Conservation (phyloP, 1,140 invertebrate species). For the Schlechtendalia chinensis region DNA sequence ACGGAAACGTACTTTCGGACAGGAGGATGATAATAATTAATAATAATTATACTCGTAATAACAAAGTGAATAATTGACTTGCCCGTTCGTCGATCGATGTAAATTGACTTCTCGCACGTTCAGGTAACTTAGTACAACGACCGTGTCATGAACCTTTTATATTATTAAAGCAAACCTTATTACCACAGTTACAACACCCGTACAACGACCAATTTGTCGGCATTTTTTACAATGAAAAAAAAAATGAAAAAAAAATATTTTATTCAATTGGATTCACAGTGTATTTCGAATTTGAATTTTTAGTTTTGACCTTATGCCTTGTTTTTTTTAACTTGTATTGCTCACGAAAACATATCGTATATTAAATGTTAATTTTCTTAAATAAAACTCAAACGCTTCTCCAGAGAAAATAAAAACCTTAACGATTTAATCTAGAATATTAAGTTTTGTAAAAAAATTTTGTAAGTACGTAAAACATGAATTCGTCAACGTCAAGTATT, state of each 20-base stretch:
- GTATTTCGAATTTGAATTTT: background rate
- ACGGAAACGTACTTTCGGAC: background rate
- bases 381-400: too few species aligned
- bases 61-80: slow-evolving; percentile 34
- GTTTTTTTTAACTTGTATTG: too few species aligned
- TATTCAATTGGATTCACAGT: background rate
- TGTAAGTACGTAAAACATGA: too few species aligned
- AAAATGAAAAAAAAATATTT: background rate
- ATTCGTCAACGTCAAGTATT: too few species aligned
- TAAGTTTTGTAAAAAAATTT: too few species aligned
- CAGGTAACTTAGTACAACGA: slow-evolving; percentile 17
- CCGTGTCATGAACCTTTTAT: background rate
- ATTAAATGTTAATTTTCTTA: too few species aligned
- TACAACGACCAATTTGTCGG: slow-evolving; percentile 3
- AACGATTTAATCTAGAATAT: too few species aligned
- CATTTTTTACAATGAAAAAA: background rate
- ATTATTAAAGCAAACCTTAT: background rate
- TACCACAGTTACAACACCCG: background rate
- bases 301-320: too few species aligned
- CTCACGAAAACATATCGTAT: too few species aligned
- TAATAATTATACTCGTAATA: background rate
- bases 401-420: too few species aligned
- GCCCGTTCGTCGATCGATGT: slow-evolving; percentile 5
- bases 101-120: slow-evolving; percentile 2
- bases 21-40: background rate